Conservation (phyloP, 2,113 vertebrate species). For the Dipodomys spectabilis region DNA sequence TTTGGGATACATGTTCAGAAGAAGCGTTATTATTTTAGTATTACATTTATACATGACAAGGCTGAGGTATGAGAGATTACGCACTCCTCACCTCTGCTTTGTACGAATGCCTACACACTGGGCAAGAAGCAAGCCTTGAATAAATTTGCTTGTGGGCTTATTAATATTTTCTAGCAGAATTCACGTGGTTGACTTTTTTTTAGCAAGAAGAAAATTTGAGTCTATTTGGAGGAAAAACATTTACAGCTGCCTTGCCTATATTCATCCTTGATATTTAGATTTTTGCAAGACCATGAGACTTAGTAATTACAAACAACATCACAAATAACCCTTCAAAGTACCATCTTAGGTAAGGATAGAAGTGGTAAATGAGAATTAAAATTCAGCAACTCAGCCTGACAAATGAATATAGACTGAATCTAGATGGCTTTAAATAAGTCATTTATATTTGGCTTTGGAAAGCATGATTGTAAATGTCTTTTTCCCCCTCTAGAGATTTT, state of each 20-base stretch:
- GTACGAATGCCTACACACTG: neutral
- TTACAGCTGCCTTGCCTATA: conserved; percentile 4
- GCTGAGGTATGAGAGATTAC: neutral
- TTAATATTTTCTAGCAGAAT: conserved; percentile 43
- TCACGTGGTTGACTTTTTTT: conserved; percentile 19
- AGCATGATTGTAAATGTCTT: conserved; percentile 22
- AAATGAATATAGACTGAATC: neutral
- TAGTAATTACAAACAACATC: conserved; percentile 37
- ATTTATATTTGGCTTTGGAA: conserved; percentile 45
- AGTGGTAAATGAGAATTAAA: conserved; percentile 54
- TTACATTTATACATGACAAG: neutral
- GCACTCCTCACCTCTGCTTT: neutral
- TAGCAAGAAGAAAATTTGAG: neutral
- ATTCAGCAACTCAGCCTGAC: conserved; percentile 43
- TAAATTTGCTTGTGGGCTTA: conserved; percentile 1
- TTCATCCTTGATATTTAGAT: conserved; percentile 65
- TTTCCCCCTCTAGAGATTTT: conserved; percentile 1
- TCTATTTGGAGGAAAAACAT: conserved; percentile 51
- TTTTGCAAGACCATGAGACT: neutral
- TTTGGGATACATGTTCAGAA: no score
- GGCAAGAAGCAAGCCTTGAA: neutral
- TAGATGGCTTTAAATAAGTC: conserved; percentile 35
- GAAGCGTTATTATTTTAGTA: no score
- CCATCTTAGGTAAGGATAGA: neutral
- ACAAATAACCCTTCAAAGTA: conserved; percentile 54